Evolutionary conservation across 2,797 vertebrate species (phyloP), one percentile per base, ranked within the genome.

Genomic region (Astyanax mexicanus): DNA sequence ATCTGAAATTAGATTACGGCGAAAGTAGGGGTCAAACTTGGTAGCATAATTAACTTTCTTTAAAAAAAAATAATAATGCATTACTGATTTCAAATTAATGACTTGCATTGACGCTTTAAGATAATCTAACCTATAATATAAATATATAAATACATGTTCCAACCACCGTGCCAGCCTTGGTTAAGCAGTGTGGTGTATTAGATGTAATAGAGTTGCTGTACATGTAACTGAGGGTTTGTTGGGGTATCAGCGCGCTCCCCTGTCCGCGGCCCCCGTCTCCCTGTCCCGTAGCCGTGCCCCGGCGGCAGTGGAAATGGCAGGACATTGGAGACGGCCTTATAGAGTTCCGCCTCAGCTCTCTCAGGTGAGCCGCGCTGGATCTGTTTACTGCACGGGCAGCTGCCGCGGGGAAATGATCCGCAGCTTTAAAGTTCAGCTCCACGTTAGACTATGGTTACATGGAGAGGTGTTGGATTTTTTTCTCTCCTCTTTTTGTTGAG

Each of bases 311-410:
- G 80, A 82, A 79, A 81, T 84, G 79, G 72, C 6, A 38, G 83
- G 91, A 92, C 85, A 93, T 86, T 83, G 85, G 91, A 92, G 90
- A 87, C 82, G 73, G 70, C 71, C 82, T 80, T 75, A 84, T 85
- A 79, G 84, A 81, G 87, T 86, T 89, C 85, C 84, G 83, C 77
- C 81, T 83, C 84, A 77, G 86, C 62, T 77, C 84, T 90, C 90
- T 89, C 85, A 90, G 91, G 89, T 91, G 90, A 91, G 90, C 86
- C 58, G 82, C 82, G 57, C 73, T 86, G 86, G 90, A 92, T 93
- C 90, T 78, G 66, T 87, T 94, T 94, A 92, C 93, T 80, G 79
- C 78, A 32, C 37, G 64, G 81, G 84, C 91, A 92, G 91, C 90
- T 91, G 92, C 86, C 67, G n/a, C 47, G 64, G 84, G 83, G 88